These are phyloP conservation scores for Calliphora vomitoria DNA, from an alignment of 2,888 invertebrate species.

Conservation along the genomic window DNA sequence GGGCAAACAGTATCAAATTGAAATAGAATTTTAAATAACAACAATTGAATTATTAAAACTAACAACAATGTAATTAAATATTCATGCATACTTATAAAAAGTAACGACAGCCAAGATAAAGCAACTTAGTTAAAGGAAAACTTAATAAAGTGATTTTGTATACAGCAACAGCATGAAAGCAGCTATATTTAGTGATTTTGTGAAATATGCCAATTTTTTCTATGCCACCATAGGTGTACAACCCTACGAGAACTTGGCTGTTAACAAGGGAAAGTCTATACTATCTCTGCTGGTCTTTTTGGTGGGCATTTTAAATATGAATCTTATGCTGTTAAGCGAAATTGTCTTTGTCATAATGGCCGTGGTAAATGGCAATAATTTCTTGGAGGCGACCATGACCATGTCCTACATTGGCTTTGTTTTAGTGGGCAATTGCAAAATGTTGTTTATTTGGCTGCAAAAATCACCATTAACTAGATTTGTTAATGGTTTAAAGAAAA, in stretches of 20 bases:
- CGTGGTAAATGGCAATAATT: slow-evolving; percentile 74
- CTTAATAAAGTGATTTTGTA: not conserved
- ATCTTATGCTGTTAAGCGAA: slow-evolving; percentile 63
- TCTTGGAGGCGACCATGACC: slow-evolving; percentile 79
- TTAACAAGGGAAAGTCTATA: slow-evolving; percentile 71
- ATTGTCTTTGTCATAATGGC: slow-evolving; percentile 77
- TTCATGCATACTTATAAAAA: not conserved
- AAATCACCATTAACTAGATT: slow-evolving; percentile 72
- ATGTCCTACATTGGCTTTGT: slow-evolving; percentile 81
- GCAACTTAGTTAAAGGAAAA: not conserved
- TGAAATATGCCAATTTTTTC: slow-evolving; percentile 79
- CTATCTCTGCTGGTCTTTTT: slow-evolving; percentile 75
- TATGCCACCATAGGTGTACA: slow-evolving; percentile 77
- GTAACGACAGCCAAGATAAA: not conserved
- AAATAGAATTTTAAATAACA: not conserved
- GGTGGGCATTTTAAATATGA: slow-evolving; percentile 76
- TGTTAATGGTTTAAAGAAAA: slow-evolving; percentile 2
- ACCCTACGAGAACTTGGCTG: slow-evolving; percentile 60
- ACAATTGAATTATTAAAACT: not conserved
- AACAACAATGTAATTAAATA: slow-evolving; percentile 1
- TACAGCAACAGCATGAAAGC: not conserved
- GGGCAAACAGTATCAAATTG: not conserved
- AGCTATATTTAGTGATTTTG: slow-evolving; percentile 76
- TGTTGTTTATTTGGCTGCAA: slow-evolving; percentile 79
- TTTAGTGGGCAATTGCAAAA: slow-evolving; percentile 78